phyloP scores from a whole-genome alignment of 2,888 invertebrate genomes.

The Scotopteryx bipunctaria region DNA sequence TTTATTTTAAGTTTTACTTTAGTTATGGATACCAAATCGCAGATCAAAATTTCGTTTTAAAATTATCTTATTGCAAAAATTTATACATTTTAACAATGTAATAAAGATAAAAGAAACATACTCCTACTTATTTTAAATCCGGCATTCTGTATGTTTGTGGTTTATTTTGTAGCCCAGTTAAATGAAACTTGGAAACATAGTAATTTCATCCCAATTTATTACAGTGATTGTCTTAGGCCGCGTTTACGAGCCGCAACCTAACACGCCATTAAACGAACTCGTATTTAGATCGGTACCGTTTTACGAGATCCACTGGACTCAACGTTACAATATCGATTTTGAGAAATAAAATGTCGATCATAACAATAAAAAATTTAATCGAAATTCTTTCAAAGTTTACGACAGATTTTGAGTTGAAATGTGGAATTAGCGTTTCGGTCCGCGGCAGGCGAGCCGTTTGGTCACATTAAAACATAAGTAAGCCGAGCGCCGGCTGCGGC shows the following conservation, averaged over 20 bases:
- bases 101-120: no score
- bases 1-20: no score
- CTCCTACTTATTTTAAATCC: no score
- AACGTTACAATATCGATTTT: constrained; percentile 32
- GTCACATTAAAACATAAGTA: constrained; percentile 49
- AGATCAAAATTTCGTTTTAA: no score
- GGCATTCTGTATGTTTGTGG: no score
- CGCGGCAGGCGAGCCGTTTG: constrained; percentile 43
- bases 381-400: constrained; percentile 46
- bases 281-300: constrained; percentile 29
- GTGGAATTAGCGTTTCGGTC: constrained; percentile 28
- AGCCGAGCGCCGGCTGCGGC: constrained; percentile 65
- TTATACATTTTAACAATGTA: no score
- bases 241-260: constrained; percentile 23
- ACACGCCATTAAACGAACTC: constrained; percentile 18
- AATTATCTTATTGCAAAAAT: no score
- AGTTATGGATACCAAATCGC: no score
- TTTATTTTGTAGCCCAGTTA: no score
- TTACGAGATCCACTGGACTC: constrained; percentile 27
- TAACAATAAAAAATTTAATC: constrained; percentile 44
- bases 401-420: constrained; percentile 31
- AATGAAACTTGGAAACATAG: no score
- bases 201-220: no score
- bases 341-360: constrained; percentile 28
- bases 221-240: constrained; percentile 17